Evolutionary conservation across 2,797 vertebrate genomes (phyloP).

Genomic region (Danio kyathit): DNA sequence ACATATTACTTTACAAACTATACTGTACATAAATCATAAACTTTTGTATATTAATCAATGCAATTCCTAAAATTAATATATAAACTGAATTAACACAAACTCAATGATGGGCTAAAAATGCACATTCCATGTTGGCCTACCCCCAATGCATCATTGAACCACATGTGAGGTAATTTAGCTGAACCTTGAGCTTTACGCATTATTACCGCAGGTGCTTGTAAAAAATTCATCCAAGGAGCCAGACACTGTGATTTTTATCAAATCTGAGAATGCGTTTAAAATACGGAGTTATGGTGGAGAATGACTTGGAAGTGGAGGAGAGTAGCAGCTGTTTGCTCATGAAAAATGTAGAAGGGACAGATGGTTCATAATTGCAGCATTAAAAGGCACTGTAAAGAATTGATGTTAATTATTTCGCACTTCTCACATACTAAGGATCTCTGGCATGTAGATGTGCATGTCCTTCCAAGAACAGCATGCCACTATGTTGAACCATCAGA

Average conservation of each 20-base stretch:
- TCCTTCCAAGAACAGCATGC: constrained; percentile 22
- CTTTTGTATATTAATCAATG: no score
- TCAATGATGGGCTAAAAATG: no score
- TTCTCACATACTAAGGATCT: constrained; percentile 46
- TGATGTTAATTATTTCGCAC: constrained; percentile 60
- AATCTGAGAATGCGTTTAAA: not conserved
- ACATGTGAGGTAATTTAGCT: constrained; percentile 10
- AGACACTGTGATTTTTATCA: constrained; percentile 1
- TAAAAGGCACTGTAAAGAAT: constrained; percentile 64
- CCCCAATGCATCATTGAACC: constrained; percentile 14
- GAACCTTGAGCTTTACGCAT: constrained; percentile 20
- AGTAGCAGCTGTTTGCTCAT: constrained; percentile 58
- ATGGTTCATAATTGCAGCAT: constrained; percentile 64
- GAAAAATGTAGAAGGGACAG: constrained; percentile 61
- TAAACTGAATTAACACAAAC: no score
- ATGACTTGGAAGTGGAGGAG: constrained; percentile 15
- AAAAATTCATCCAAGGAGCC: constrained; percentile 16
- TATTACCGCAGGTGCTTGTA: constrained; percentile 40
- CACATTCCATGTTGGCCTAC: not conserved
- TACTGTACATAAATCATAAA: no score
- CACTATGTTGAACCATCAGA: constrained; percentile 10
- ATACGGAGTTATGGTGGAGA: constrained; percentile 19
- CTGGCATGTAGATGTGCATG: not conserved
- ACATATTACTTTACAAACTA: no score
- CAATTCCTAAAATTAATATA: no score